phyloP scores from a whole-genome alignment of 1,140 invertebrate genomes.

The Tachypleus tridentatus region DNA sequence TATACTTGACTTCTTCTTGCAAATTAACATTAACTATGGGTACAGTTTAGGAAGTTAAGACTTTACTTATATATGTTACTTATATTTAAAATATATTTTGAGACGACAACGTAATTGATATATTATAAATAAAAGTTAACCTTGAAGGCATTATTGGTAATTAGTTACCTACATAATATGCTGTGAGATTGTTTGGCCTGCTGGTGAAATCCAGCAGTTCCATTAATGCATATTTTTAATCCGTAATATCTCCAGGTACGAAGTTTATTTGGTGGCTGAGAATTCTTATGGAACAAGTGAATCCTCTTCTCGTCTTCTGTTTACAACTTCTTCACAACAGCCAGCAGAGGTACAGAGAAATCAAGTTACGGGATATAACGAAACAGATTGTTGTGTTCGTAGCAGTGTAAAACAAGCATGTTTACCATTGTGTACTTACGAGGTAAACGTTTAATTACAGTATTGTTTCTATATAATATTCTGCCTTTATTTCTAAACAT shows the following conservation, averaged over 20 bases:
- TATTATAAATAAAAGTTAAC: too few species aligned
- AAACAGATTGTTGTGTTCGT: constrained; percentile 58
- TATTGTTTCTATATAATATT: too few species aligned
- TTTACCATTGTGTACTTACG: constrained; percentile 65
- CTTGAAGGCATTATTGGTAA: too few species aligned
- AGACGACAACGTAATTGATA: too few species aligned
- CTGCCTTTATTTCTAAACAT: too few species aligned
- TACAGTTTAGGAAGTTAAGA: too few species aligned
- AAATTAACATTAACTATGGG: too few species aligned
- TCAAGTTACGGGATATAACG: constrained; percentile 46
- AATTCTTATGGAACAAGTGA: constrained; percentile 64
- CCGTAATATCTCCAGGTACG: constrained; percentile 43
- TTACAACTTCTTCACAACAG: constrained; percentile 38
- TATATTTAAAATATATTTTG: too few species aligned
- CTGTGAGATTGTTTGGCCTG: background rate
- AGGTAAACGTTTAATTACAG: constrained; percentile 27
- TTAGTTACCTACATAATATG: background rate
- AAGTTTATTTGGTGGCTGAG: constrained; percentile 65
- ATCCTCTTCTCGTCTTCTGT: constrained; percentile 56
- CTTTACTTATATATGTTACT: too few species aligned
- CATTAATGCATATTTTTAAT: background rate
- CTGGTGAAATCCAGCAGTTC: too few species aligned
- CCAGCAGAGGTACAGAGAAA: constrained; percentile 1
- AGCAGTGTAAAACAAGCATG: constrained; percentile 55
- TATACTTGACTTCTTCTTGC: too few species aligned